Base-by-base conservation (phyloP, 2,113 vertebrate genomes). In the Scophthalmus maximus region DNA sequence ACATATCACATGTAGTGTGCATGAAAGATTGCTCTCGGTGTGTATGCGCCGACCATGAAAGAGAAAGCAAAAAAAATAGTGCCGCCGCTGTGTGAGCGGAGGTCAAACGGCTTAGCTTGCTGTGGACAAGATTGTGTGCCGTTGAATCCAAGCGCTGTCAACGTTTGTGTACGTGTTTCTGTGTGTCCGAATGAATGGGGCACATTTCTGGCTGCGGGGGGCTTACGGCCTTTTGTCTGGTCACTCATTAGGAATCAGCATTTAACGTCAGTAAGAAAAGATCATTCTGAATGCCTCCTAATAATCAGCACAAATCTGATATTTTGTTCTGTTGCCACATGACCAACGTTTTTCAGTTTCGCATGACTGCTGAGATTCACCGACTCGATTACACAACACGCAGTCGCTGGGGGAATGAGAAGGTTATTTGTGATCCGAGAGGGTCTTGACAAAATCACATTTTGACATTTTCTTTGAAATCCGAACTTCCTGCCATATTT, bases 141-240 rank as follows among this genome's bases (percentile, higher is more conserved):
- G 72, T 70, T 52, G 68, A 87, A 79, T 76, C 10, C 3, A 15
- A 2, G 44, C 53, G 49, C 30, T 69, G 46, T 79, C 46, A 26
- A 2, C 4, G 5, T 46, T 23, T 64, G 56, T 50, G 22, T 63
- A 0, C 68, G 25, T 60, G 36, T 64, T 25, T 57, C 4, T 64
- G 61, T 62, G 49, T 63, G 36, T 64, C 9, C 51, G 25, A 42
- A 34, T 83, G 27, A 68, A 22, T 49, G 6, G 10, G 36, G 36
- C n/a, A 6, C 12, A 6, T 12, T 30, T 44, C 61, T 29, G 30
- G 40, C n/a, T 8, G 17, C 44, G 25, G 32, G 18, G 4, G 20
- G 12, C n/a, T 59, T 23, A n/a, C 40, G 3, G 15, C 34, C 47
- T 49, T 72, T 66, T n/a, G 36, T 75, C 34, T 42, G 26, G 1